These are phyloP conservation scores for Cerastis rubricosa DNA, from an alignment of 2,888 invertebrate species.

Conservation along the genomic window DNA sequence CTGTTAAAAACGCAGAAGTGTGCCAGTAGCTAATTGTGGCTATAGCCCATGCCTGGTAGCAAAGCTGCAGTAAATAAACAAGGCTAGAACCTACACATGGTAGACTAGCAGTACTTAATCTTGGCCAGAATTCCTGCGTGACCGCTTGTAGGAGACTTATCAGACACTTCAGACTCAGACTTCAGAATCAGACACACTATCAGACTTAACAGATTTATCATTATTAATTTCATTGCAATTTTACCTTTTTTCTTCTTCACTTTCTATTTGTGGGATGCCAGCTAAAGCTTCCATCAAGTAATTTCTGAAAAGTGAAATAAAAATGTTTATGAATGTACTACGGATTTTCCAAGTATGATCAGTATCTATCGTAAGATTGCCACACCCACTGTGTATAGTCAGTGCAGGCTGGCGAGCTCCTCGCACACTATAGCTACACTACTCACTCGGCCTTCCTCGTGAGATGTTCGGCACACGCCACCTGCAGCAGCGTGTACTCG, in stretches of 20 bases:
- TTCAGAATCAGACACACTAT: too few species aligned
- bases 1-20: not conserved
- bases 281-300: constrained; percentile 96
- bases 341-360: not conserved
- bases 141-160: not conserved
- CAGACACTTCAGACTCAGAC: too few species aligned
- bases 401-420: not conserved
- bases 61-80: not conserved
- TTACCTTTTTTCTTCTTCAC: constrained; percentile 91
- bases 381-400: not conserved
- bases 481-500: constrained; percentile 86
- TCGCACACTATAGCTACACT: not conserved
- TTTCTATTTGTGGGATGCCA: constrained; percentile 93
- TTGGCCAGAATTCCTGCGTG: not conserved
- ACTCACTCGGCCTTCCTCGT: constrained; percentile 85
- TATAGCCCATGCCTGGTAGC: not conserved
- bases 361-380: not conserved
- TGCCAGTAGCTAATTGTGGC: not conserved
- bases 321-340: not conserved
- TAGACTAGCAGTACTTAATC: not conserved
- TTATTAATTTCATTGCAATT: constrained; percentile 33
- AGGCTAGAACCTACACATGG: not conserved
- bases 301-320: constrained; percentile 85
- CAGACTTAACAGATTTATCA: not conserved
- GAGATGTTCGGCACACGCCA: constrained; percentile 82